phyloP scores from a whole-genome alignment of 1,140 invertebrate species.

The Lasaia peninsularis region DNA sequence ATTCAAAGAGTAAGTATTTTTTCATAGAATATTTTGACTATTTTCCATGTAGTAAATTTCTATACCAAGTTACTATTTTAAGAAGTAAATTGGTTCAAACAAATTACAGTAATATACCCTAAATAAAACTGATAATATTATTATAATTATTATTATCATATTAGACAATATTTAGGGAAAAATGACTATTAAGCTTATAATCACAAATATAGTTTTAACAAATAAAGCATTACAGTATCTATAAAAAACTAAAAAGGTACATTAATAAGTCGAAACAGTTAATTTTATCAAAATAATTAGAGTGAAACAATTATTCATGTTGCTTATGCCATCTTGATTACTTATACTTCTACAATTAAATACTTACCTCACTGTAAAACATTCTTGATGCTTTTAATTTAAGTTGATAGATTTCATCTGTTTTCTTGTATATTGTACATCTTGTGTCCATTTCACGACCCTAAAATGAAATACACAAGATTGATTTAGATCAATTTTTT shows the following conservation, averaged over 20 bases:
- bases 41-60: slow-evolving; percentile 39
- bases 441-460: slow-evolving; percentile 95
- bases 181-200: too few relatives aligned
- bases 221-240: too few relatives aligned
- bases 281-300: too few relatives aligned
- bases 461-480: slow-evolving; percentile 34
- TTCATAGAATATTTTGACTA: too few relatives aligned
- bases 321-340: neutral
- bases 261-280: too few relatives aligned
- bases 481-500: too few relatives aligned
- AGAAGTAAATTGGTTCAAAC: slow-evolving; percentile 44
- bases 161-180: slow-evolving; percentile 26
- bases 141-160: slow-evolving; percentile 26
- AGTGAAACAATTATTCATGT: too few relatives aligned
- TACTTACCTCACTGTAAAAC: slow-evolving; percentile 92
- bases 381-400: slow-evolving; percentile 97
- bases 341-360: neutral
- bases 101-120: slow-evolving; percentile 43
- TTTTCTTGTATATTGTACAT: slow-evolving; percentile 99
- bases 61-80: slow-evolving; percentile 37
- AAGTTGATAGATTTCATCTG: slow-evolving; percentile 96
- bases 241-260: too few relatives aligned
- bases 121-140: slow-evolving; percentile 22
- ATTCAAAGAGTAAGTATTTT: too few relatives aligned
- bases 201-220: too few relatives aligned